These are phyloP conservation scores for Zosterops lateralis DNA, from an alignment of 2,113 vertebrate genomes.

Conservation along the genomic window DNA sequence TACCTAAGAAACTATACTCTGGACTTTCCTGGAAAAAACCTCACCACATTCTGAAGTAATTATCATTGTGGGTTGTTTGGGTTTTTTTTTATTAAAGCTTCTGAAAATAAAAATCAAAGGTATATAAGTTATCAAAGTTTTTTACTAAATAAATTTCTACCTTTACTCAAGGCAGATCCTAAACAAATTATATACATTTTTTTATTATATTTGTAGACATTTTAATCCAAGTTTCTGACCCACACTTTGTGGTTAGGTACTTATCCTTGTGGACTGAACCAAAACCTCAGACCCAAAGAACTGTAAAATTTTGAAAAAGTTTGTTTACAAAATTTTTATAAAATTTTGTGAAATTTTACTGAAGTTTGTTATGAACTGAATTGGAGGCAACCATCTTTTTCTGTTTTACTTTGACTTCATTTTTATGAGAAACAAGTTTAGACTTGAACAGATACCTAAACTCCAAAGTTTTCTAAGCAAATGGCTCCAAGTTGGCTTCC, in stretches of 20 bases:
- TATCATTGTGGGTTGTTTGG: rapidly evolving
- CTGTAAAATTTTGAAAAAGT: background rate
- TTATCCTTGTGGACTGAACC: background rate
- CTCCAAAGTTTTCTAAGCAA: background rate
- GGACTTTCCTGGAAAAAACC: background rate
- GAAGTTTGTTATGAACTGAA: background rate
- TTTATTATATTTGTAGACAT: background rate
- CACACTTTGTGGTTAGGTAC: background rate
- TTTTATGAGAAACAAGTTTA: background rate
- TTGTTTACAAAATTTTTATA: background rate
- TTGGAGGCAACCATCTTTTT: background rate
- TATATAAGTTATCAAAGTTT: background rate
- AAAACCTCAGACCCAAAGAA: background rate
- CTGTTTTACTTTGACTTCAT: background rate
- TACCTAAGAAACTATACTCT: background rate
- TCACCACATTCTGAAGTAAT: background rate
- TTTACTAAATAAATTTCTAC: background rate
- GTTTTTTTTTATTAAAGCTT: background rate
- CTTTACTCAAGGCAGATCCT: background rate
- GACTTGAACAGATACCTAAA: background rate
- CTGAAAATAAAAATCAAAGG: background rate
- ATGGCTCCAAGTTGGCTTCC: background rate
- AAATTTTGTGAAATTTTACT: background rate
- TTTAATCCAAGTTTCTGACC: background rate
- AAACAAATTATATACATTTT: background rate